A percentile compares a stretch with the other conserved stretches of the same genome.
phyloP scores from a whole-genome alignment of 2,113 vertebrate genomes.

The Tyrannus savana region DNA sequence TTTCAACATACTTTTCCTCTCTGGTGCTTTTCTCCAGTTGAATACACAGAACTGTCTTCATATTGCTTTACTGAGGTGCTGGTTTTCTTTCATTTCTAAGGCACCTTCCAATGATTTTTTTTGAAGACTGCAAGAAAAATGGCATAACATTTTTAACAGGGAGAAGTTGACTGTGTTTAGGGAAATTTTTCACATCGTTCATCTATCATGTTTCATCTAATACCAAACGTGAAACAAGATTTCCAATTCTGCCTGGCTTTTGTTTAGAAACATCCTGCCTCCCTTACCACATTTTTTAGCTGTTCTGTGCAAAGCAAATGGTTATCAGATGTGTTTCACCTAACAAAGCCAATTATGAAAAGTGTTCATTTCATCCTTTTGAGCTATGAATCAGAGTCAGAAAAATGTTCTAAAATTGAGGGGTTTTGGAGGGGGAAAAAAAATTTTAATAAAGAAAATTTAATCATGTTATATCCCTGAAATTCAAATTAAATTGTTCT shows the following conservation, averaged over 20 bases:
- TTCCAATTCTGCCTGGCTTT: not conserved
- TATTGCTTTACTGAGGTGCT: not conserved
- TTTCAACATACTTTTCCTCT: not conserved
- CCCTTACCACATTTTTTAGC: not conserved
- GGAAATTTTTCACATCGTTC: not conserved
- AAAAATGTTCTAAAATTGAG: not conserved
- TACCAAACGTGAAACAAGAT: not conserved
- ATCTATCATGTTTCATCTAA: not conserved
- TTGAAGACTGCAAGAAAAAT: not conserved
- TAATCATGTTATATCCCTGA: not conserved
- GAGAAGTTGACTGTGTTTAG: not conserved
- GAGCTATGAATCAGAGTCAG: not conserved
- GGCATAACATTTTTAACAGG: not conserved
- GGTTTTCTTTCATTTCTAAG: not conserved
- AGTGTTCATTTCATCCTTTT: not conserved
- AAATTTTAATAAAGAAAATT: not conserved
- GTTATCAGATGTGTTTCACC: not conserved
- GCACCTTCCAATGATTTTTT: not conserved
- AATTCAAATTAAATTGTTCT: not conserved
- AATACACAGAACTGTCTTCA: not conserved
- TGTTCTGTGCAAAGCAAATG: not conserved
- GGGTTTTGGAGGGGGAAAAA: not conserved
- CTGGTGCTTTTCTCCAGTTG: not conserved
- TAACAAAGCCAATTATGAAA: not conserved
- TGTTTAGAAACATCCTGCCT: not conserved